Conservation (phyloP, 2,797 vertebrate species). For the Coregonus sp. region DNA sequence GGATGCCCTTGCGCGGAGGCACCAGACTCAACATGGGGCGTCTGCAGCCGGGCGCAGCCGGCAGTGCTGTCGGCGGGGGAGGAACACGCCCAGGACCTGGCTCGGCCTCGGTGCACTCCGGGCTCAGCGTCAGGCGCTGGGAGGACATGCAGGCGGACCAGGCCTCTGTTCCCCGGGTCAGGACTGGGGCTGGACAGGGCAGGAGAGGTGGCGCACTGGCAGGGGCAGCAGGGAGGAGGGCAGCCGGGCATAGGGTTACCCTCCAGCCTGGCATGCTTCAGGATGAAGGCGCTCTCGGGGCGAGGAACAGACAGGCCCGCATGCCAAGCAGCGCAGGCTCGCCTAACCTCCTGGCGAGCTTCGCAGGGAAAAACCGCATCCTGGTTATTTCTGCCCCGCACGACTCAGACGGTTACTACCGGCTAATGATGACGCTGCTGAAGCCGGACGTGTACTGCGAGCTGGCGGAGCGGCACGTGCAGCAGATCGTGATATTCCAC, state of each 20-base stretch:
- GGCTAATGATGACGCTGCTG: slow-evolving; percentile 97
- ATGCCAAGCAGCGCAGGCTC: slow-evolving; percentile 84
- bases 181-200: background rate
- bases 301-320: slow-evolving; percentile 74
- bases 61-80: slow-evolving; percentile 13
- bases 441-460: slow-evolving; percentile 95
- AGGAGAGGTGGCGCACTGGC: slow-evolving; percentile 26
- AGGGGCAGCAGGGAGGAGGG: slow-evolving; percentile 52
- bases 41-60: slow-evolving; percentile 19
- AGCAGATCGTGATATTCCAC: slow-evolving; percentile 93
- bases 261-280: slow-evolving; percentile 69
- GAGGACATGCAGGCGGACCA: slow-evolving; percentile 65
- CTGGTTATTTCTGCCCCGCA: slow-evolving; percentile 94
- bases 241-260: slow-evolving; percentile 40
- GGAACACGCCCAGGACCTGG: slow-evolving; percentile 29
- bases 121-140: slow-evolving; percentile 48
- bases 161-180: background rate
- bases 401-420: slow-evolving; percentile 93
- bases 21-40: slow-evolving; percentile 40
- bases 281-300: slow-evolving; percentile 77
- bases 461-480: slow-evolving; percentile 92
- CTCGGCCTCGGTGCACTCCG: slow-evolving; percentile 52
- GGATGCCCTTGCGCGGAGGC: slow-evolving; percentile 48
- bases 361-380: slow-evolving; percentile 92
- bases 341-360: slow-evolving; percentile 90